A percentile compares a stretch with the other conserved stretches of the same genome.
Conservation (phyloP, 2,888 invertebrate genomes). For the Drosophila robusta region DNA sequence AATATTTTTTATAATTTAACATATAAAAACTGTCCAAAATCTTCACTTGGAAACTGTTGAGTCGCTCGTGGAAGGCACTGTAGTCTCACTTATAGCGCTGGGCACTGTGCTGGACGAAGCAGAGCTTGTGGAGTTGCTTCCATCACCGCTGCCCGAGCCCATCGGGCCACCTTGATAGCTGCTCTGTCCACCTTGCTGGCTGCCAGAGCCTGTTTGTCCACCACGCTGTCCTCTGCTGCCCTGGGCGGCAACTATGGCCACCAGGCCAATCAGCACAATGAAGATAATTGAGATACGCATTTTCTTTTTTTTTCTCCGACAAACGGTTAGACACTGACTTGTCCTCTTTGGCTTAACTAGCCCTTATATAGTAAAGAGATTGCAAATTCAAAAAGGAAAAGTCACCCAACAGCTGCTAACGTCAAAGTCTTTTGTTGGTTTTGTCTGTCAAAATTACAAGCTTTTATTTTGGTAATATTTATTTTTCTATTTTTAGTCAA, state of each 20-base stretch:
- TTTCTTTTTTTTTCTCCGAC: slow-evolving; percentile 4
- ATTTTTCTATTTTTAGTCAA: background rate
- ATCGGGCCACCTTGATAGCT: background rate
- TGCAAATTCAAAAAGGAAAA: background rate
- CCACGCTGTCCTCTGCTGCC: background rate
- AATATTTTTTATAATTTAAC: no score
- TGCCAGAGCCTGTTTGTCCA: background rate
- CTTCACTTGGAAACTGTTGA: background rate
- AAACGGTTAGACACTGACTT: background rate
- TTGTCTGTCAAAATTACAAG: background rate
- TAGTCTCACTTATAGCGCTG: background rate
- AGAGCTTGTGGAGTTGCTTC: background rate
- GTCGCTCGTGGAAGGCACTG: no score
- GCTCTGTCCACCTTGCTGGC: background rate
- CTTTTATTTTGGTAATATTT: background rate
- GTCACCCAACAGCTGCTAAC: slow-evolving; percentile 22
- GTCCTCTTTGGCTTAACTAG: background rate
- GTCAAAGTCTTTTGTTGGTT: slow-evolving; percentile 5
- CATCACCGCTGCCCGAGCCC: background rate
- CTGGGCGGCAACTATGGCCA: slow-evolving; percentile 19
- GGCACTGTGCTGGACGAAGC: background rate
- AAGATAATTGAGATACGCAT: slow-evolving; percentile 30
- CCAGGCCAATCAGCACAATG: slow-evolving; percentile 8
- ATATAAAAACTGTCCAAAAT: no score
- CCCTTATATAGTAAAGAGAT: slow-evolving; percentile 13